Evolutionary conservation across 2,797 vertebrate species (phyloP).

Genomic region (Myotis planiceps): DNA sequence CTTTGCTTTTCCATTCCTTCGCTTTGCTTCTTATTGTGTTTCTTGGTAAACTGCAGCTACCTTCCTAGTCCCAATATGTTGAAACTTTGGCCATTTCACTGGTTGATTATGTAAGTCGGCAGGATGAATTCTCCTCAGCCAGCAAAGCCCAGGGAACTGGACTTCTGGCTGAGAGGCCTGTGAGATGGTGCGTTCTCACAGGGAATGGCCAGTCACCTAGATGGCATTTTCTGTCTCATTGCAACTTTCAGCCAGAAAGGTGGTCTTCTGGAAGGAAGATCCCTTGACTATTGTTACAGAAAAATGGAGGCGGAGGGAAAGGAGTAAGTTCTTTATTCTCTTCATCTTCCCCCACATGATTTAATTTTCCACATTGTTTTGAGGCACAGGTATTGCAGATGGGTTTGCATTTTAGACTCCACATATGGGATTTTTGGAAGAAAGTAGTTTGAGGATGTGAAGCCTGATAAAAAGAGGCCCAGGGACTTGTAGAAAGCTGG

Average conservation of each 20-base stretch:
- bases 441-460: neutral
- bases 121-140: neutral
- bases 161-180: neutral
- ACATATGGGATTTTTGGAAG: neutral
- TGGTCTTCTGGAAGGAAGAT: neutral
- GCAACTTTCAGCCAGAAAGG: neutral
- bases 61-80: neutral
- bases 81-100: neutral
- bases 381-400: neutral
- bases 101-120: neutral
- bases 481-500: neutral
- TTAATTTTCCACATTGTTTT: neutral
- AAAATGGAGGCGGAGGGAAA: neutral
- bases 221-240: neutral
- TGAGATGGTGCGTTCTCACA: neutral
- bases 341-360: neutral
- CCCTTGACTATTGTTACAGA: neutral
- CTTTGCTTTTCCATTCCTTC: neutral
- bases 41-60: neutral
- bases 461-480: neutral
- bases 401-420: neutral
- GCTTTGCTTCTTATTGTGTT: neutral
- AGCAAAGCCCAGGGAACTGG: neutral
- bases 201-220: neutral
- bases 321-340: neutral